Conservation (phyloP, 30 jellyfish, hydroid and myxozoan genomes). For the Hydra vulgaris region DNA sequence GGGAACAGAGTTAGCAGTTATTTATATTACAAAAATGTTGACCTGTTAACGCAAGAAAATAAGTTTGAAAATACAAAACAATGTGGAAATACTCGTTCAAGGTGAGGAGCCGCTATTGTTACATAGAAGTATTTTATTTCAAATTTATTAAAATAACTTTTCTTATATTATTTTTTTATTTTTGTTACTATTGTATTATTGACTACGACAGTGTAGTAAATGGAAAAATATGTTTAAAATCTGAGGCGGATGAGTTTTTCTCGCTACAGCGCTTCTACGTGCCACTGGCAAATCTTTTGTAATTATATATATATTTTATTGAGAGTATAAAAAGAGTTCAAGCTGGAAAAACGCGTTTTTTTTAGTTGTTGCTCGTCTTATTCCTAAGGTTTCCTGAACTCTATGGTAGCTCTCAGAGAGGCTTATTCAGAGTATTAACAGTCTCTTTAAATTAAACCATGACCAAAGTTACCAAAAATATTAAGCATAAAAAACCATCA, state of each 20-base stretch:
- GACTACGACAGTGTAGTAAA: background rate
- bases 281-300: background rate
- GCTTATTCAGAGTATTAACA: too few relatives aligned
- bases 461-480: too few relatives aligned
- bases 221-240: background rate
- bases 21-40: background rate
- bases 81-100: background rate
- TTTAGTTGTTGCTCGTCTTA: too few relatives aligned
- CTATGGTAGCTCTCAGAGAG: too few relatives aligned
- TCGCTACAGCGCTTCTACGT: background rate
- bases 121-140: background rate
- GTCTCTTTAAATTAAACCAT: too few relatives aligned
- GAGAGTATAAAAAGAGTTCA: too few relatives aligned
- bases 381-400: too few relatives aligned
- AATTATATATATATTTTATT: too few relatives aligned
- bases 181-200: background rate
- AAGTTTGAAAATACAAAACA: background rate
- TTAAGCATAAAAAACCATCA: too few relatives aligned
- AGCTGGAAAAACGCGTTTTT: too few relatives aligned
- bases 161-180: too few relatives aligned
- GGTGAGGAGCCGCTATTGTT: background rate
- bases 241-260: background rate
- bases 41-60: background rate
- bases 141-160: too few relatives aligned
- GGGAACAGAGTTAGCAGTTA: constrained; percentile 7